Conservation (phyloP, 2,888 invertebrate genomes). For the Trypoxylon attenuatum region DNA sequence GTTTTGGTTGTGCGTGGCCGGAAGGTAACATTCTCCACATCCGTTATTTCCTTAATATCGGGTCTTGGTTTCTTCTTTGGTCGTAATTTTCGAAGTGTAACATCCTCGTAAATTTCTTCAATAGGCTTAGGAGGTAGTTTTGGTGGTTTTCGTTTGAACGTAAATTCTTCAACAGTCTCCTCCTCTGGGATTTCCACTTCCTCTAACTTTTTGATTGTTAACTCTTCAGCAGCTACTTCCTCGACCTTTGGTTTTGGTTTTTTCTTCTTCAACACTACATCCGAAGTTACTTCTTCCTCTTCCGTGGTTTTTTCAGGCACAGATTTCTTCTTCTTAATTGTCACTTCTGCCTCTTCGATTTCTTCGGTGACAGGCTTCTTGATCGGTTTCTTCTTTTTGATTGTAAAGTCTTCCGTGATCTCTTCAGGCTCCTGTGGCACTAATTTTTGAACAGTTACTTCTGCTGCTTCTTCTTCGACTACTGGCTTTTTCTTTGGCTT, state of each 20-base stretch:
- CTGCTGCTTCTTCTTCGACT: slow-evolving; percentile 57
- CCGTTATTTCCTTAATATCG: slow-evolving; percentile 84
- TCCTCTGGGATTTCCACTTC: slow-evolving; percentile 57
- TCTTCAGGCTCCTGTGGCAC: slow-evolving; percentile 61
- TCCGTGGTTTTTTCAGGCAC: slow-evolving; percentile 54
- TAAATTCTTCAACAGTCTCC: slow-evolving; percentile 75
- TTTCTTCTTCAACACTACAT: slow-evolving; percentile 53
- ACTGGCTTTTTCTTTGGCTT: slow-evolving; percentile 56
- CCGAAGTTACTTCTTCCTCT: slow-evolving; percentile 62
- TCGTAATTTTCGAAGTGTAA: slow-evolving; percentile 85
- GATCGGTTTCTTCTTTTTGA: slow-evolving; percentile 53
- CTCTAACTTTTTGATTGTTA: slow-evolving; percentile 58
- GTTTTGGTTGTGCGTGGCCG: slow-evolving; percentile 85
- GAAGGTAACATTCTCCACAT: slow-evolving; percentile 87
- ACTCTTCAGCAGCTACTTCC: slow-evolving; percentile 61
- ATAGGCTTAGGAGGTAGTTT: slow-evolving; percentile 74
- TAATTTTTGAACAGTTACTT: slow-evolving; percentile 51
- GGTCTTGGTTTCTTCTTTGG: slow-evolving; percentile 80
- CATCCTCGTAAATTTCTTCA: slow-evolving; percentile 80
- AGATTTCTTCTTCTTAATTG: slow-evolving; percentile 51
- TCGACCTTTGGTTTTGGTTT: slow-evolving; percentile 72
- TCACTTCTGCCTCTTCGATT: slow-evolving; percentile 55
- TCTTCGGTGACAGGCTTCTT: slow-evolving; percentile 58
- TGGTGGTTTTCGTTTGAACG: slow-evolving; percentile 76
- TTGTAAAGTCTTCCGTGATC: slow-evolving; percentile 54